Conservation (phyloP, 2,888 invertebrate species). For the Cyclophora albipunctata region DNA sequence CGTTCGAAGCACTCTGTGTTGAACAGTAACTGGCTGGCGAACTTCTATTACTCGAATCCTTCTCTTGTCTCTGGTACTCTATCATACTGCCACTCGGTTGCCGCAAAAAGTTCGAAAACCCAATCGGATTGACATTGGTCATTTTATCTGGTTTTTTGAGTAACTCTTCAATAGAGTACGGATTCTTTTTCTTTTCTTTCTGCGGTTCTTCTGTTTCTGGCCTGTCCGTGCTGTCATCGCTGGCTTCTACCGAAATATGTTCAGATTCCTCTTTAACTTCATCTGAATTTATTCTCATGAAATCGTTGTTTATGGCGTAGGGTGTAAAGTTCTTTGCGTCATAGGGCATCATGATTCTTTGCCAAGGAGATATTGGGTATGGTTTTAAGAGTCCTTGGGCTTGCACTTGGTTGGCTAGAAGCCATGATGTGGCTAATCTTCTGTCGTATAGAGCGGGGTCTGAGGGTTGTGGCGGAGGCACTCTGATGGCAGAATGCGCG, state of each 20-base stretch:
- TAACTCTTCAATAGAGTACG: conserved; percentile 91
- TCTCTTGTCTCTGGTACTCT: conserved; percentile 51
- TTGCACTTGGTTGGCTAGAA: conserved; percentile 71
- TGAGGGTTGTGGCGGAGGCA: conserved; percentile 50
- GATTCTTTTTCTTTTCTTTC: conserved; percentile 81
- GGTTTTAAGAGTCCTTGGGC: conserved; percentile 66
- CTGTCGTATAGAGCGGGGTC: conserved; percentile 61
- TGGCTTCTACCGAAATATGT: conserved; percentile 73
- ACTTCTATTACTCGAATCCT: conserved; percentile 54
- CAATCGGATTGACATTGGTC: conserved; percentile 46
- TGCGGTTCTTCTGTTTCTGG: conserved; percentile 65
- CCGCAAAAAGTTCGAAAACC: conserved; percentile 63
- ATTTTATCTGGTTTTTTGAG: conserved; percentile 86
- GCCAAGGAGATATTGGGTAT: conserved; percentile 74
- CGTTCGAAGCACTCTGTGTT: conserved; percentile 58
- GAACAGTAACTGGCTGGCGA: conserved; percentile 67
- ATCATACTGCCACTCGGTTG: conserved; percentile 77
- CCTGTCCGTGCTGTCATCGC: conserved; percentile 77
- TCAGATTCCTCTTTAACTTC: conserved; percentile 62
- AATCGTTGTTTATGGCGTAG: conserved; percentile 55
- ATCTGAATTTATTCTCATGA: conserved; percentile 53
- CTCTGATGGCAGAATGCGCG: conserved; percentile 56
- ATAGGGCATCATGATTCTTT: conserved; percentile 76
- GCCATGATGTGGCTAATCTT: conserved; percentile 72
- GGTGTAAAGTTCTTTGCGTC: conserved; percentile 57